These are phyloP conservation scores for Babylonia areolata DNA, from an alignment of 1,140 invertebrate genomes.

Conservation along the genomic window DNA sequence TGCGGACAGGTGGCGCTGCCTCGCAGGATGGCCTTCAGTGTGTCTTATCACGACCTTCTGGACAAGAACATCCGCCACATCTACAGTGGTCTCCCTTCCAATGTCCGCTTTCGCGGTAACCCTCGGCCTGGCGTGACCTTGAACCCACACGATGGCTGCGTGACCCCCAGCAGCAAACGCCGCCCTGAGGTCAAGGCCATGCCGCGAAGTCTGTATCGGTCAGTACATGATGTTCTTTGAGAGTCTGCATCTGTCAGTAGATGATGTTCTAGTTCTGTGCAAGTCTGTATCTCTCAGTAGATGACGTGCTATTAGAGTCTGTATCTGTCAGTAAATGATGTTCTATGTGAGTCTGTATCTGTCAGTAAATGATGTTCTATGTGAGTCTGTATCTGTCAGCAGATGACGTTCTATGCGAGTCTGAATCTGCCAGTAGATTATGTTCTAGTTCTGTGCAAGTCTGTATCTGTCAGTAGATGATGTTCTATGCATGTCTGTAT, in stretches of 20 bases:
- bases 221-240: conserved; percentile 55
- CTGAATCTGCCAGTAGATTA: no score
- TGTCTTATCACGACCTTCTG: conserved; percentile 58
- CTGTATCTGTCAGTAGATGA: no score
- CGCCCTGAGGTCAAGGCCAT: conserved; percentile 51
- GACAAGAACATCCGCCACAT: conserved; percentile 63
- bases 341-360: no score
- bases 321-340: no score
- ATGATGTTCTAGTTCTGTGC: no score
- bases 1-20: not conserved
- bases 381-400: no score
- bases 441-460: no score
- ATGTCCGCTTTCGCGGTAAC: conserved; percentile 35
- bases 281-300: no score
- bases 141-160: conserved; percentile 51
- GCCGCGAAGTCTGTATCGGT: conserved; percentile 52
- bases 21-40: conserved; percentile 52
- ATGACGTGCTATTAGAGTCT: no score
- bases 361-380: no score
- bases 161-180: conserved; percentile 53
- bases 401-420: no score
- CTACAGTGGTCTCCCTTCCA: conserved; percentile 59
- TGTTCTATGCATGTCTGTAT: no score
- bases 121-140: conserved; percentile 32
- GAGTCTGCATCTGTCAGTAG: conserved; percentile 52